Conservation (phyloP, 2,888 invertebrate genomes). For the Dicranocentrus wangi region DNA sequence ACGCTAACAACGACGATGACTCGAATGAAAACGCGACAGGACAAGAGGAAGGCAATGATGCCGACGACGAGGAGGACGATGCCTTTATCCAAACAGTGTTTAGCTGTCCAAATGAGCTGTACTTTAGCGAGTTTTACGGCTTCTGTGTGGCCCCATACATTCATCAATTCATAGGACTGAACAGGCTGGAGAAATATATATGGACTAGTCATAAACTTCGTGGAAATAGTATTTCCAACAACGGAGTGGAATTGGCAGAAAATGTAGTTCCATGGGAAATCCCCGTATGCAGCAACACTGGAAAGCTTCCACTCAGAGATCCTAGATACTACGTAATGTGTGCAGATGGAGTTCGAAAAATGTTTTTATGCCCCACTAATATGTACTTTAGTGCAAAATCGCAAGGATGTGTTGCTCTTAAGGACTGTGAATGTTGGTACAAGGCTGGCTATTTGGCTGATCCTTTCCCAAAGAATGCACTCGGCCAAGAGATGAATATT, state of each 20-base stretch:
- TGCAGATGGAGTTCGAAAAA: conserved; percentile 24
- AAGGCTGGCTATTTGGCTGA: conserved; percentile 63
- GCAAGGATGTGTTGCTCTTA: conserved; percentile 60
- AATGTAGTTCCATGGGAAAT: conserved; percentile 64
- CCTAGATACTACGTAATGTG: conserved; percentile 68
- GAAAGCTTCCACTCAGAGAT: conserved; percentile 62
- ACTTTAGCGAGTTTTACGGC: conserved; percentile 66
- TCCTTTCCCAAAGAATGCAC: conserved; percentile 43
- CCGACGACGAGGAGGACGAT: conserved; percentile 51
- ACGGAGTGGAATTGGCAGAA: conserved; percentile 41
- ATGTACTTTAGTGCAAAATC: conserved; percentile 65
- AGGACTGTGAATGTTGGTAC: conserved; percentile 69
- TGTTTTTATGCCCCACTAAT: conserved; percentile 69
- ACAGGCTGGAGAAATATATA: conserved; percentile 58
- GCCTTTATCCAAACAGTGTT: conserved; percentile 57
- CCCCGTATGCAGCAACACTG: conserved; percentile 48
- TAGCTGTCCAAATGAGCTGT: conserved; percentile 65
- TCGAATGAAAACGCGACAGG: conserved; percentile 52
- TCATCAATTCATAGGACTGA: conserved; percentile 63
- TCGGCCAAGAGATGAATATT: conserved; percentile 58
- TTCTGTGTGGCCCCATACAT: conserved; percentile 69
- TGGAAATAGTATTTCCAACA: not conserved
- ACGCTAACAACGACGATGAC: conserved; percentile 46
- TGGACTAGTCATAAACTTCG: conserved; percentile 62
- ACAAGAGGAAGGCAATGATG: no score